Evolutionary conservation across 2,888 invertebrate species (phyloP), one percentile per base, ranked within the genome.

Genomic region (Napeogenes sylphis): DNA sequence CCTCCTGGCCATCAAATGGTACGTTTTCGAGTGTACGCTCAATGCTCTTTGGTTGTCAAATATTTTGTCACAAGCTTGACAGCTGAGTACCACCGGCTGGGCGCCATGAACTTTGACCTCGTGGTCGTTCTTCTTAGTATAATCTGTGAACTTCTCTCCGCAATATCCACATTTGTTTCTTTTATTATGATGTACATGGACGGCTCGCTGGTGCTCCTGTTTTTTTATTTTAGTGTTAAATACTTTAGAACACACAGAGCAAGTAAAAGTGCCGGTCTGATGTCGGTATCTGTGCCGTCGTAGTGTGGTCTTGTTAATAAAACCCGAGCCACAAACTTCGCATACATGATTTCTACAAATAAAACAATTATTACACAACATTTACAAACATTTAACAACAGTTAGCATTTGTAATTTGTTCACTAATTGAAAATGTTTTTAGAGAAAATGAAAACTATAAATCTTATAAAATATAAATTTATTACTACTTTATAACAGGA

Each of bases 41-140:
- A 92, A 72, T 8, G 91, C 78, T 33, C 90, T 83, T 47, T 91
- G 90, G 63, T 91, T 91, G 45, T 84, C 83, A 68, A 91, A 92
- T 0, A 77, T 80, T 64, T 84, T 89, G 0, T 84, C 84, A 64
- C 92, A 92, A 0, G 90, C 85, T 14, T 83, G 80, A 61, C 92
- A 92, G 4, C 79, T 78, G 6, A 90, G 74, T 0, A 85, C 80
- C 0, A 83, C 69, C 2, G 85, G 82, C 58, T 83, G 84, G 0
- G 83, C 82, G 0, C 88, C 88, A 21, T 90, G 89, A 2, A 75
- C 56, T 38, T 78, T 79, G 0, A 80, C 82, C 63, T 84, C 83
- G 14, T 90, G 89, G 0, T 77, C 77, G 14, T 83, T 79, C 59
- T 86, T 88, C 72, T 84, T 84, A 0, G 81, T 78, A 35, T 89